Conservation (phyloP, 1,140 invertebrate species). For the Drosophila micromelanica region DNA sequence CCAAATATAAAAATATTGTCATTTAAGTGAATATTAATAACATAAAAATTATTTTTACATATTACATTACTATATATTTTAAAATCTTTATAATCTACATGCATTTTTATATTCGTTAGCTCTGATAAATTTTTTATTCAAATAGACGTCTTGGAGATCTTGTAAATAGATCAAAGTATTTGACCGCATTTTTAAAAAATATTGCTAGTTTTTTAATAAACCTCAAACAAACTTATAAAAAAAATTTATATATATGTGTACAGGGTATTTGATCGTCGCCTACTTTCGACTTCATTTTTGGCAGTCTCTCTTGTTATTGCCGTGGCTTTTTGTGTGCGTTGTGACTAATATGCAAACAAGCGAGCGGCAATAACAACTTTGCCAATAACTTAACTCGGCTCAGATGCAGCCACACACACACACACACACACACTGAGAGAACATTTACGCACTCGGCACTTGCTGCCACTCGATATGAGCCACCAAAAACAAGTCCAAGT, state of each 20-base stretch:
- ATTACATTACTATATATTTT: too few relatives aligned
- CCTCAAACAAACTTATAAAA: too few relatives aligned
- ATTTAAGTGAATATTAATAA: too few relatives aligned
- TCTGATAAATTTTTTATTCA: too few relatives aligned
- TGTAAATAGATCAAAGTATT: too few relatives aligned
- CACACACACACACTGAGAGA: conserved; percentile 40
- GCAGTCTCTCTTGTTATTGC: conserved; percentile 16
- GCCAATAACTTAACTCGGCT: conserved; percentile 80
- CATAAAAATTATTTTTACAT: too few relatives aligned
- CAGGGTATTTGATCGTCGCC: background rate
- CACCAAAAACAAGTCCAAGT: conserved; percentile 63
- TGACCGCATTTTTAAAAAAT: too few relatives aligned
- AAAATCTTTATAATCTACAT: too few relatives aligned
- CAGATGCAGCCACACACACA: conserved; percentile 50
- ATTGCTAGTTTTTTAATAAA: too few relatives aligned
- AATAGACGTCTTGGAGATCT: too few relatives aligned
- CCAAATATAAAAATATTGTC: too few relatives aligned
- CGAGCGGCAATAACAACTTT: conserved; percentile 50
- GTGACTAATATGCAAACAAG: conserved; percentile 83
- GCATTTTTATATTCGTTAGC: too few relatives aligned
- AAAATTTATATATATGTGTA: background rate
- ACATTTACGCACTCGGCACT: conserved; percentile 52
- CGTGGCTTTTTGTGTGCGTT: conserved; percentile 51
- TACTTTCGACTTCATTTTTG: conserved; percentile 4
- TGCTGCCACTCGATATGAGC: conserved; percentile 28